Conservation (phyloP, 2,797 vertebrate genomes). For the Danionella dracula region DNA sequence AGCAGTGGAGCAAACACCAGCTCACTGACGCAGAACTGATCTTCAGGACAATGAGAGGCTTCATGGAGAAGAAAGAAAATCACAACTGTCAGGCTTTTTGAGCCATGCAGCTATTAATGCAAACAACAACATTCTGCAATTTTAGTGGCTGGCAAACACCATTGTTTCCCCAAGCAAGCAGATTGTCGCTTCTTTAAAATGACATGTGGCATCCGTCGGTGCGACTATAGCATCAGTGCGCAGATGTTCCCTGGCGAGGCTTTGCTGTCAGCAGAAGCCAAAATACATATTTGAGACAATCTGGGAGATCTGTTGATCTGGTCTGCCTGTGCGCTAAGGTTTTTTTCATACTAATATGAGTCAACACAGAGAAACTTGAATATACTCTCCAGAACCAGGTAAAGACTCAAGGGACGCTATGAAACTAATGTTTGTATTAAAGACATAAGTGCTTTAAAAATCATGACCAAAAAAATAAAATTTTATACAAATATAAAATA, state of each 20-base stretch:
- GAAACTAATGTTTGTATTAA: not conserved
- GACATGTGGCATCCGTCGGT: not conserved
- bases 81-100: not conserved
- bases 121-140: conserved; percentile 1
- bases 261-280: conserved; percentile 14
- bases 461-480: too few species aligned
- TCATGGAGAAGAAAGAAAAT: not conserved
- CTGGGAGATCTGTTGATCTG: conserved; percentile 13
- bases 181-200: conserved; percentile 7
- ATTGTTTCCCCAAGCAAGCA: conserved; percentile 11
- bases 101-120: not conserved
- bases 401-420: not conserved
- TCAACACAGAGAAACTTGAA: not conserved
- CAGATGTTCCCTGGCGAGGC: not conserved
- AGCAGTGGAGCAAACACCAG: not conserved
- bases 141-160: not conserved
- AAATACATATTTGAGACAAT: conserved; percentile 1
- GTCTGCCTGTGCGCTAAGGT: not conserved
- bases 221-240: conserved; percentile 4
- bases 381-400: not conserved
- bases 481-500: not conserved
- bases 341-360: not conserved
- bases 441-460: not conserved
- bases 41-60: not conserved
- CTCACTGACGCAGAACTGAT: conserved; percentile 2